Conservation (phyloP, 2,113 vertebrate genomes). For the Lophius piscatorius region DNA sequence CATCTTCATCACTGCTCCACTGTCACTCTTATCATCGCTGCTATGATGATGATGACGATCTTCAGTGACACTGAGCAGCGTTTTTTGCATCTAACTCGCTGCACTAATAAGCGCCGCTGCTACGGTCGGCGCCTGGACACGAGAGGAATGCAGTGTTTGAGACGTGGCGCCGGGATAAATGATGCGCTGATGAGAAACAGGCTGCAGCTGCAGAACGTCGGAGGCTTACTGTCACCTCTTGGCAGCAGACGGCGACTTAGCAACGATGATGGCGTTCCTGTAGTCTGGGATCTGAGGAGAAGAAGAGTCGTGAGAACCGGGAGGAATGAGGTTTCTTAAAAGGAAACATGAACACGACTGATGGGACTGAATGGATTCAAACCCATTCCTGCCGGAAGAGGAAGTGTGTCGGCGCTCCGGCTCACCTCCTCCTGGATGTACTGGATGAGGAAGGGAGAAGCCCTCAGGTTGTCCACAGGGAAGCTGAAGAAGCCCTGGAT, state of each 20-base stretch:
- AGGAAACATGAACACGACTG: not conserved
- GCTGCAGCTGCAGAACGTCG: not conserved
- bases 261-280: constrained; percentile 96
- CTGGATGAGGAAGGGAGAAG: constrained; percentile 93
- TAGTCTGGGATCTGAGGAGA: constrained; percentile 91
- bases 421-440: constrained; percentile 96
- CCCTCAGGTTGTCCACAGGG: constrained; percentile 93
- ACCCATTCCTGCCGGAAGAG: not conserved
- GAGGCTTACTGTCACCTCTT: constrained; percentile 85
- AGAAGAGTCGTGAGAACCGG: not conserved
- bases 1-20: no score
- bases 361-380: not conserved
- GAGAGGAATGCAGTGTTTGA: no score
- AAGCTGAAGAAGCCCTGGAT: constrained; percentile 97
- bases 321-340: not conserved
- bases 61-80: no score
- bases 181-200: not conserved
- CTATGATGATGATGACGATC: no score
- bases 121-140: no score
- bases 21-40: no score
- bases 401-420: no score
- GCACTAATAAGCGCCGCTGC: no score
- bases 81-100: no score
- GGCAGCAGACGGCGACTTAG: constrained; percentile 95
- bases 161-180: no score